Evolutionary conservation across 2,888 invertebrate genomes (phyloP), one percentile per base, ranked within the genome.

Genomic region (Ornithoptera priamus): DNA sequence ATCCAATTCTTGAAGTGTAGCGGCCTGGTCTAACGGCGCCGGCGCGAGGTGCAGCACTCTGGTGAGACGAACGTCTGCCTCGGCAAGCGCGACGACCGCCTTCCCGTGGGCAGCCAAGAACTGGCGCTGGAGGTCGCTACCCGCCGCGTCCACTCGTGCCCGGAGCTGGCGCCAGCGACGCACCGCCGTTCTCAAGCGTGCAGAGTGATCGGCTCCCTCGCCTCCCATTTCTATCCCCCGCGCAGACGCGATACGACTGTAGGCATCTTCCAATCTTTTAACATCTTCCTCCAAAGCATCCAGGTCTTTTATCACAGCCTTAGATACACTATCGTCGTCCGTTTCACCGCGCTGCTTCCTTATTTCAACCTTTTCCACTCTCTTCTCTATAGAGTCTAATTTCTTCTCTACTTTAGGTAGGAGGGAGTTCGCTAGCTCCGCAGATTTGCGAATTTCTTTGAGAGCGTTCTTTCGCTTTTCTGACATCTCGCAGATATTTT

Each of bases 21-120:
- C 93, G 71, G 62, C 88, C 76, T 82, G 91, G 80, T 85, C 94
- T 75, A 77, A 88, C 74, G 79, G 93, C 78, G 74, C 85, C 73
- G 91, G 92, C 0, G 94, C 89, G 1, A 96, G 88, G 76, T 95
- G 95, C 77, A 96, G 93, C 4, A 96, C 85, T 69, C 96, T 93
- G 0, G 96, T 96, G 20, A 97, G 86, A 56, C 95, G 91, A 0
- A 95, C 95, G 77, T 97, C 96, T 0, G 96, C 93, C 76, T 95
- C 94, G 0, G 95, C 95, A 30, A 97, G 84, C 3, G 94, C 94
- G 17, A 96, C 93, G 0, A 97, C 94, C 0, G 96, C 95, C 46
- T 93, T 94, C 6, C 95, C 95, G 71, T 97, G 97, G 18, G 95
- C 95, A 3, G 94, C 93, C 18, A 95, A 93, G 78, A 97, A 96